Conservation (phyloP, 2,888 invertebrate species). For the Geophilus truncorum region DNA sequence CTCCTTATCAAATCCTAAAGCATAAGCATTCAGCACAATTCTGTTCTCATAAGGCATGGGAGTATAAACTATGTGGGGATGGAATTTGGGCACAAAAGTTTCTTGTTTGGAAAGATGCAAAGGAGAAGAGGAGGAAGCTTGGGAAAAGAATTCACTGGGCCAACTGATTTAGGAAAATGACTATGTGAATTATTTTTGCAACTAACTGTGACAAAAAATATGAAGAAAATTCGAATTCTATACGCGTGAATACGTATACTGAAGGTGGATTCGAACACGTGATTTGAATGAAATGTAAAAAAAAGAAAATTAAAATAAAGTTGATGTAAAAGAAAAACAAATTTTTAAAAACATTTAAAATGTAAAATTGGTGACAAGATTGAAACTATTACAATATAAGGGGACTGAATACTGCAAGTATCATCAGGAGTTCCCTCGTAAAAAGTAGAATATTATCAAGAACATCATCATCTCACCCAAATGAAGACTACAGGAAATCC, state of each 20-base stretch:
- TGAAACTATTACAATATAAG: background rate
- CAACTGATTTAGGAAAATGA: background rate
- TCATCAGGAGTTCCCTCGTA: constrained; percentile 13
- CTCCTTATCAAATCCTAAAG: background rate
- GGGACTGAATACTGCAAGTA: constrained; percentile 16
- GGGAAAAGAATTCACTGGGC: background rate
- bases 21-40: background rate
- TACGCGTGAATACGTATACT: constrained; percentile 35
- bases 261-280: constrained; percentile 30
- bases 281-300: background rate
- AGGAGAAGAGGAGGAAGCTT: background rate
- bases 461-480: constrained; percentile 15
- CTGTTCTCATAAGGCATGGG: background rate
- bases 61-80: background rate
- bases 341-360: background rate
- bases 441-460: constrained; percentile 11
- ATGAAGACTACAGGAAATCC: constrained; percentile 27
- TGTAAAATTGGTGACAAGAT: background rate
- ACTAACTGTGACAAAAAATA: background rate
- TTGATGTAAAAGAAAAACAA: too few species aligned
- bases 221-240: constrained; percentile 14
- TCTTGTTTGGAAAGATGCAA: background rate
- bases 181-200: background rate
- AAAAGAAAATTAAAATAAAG: background rate
- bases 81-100: background rate